These are phyloP conservation scores for Apamea monoglypha DNA, from an alignment of 2,888 invertebrate genomes.

Conservation along the genomic window DNA sequence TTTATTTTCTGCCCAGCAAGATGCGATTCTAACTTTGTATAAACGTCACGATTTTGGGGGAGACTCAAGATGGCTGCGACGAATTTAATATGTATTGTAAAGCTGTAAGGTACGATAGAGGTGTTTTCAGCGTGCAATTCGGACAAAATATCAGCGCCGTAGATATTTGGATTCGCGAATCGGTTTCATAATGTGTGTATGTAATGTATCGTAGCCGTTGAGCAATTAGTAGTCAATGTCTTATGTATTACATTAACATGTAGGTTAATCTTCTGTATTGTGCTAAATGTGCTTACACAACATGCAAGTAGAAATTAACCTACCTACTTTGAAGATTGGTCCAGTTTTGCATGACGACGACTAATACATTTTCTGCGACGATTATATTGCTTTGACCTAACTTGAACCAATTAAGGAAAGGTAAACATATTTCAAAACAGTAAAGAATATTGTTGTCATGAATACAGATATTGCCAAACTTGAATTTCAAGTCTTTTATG, in stretches of 20 bases:
- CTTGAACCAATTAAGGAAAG: conserved; percentile 12
- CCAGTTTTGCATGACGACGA: conserved; percentile 2
- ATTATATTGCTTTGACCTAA: conserved; percentile 7
- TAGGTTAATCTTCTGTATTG: conserved; percentile 50
- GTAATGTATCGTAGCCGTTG: conserved; percentile 24
- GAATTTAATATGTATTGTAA: conserved; percentile 41
- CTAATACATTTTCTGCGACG: background rate
- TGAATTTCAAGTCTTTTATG: conserved; percentile 36
- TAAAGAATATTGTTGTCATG: background rate
- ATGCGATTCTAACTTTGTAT: conserved; percentile 72
- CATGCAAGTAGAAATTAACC: conserved; percentile 15
- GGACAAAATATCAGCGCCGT: background rate
- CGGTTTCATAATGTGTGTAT: conserved; percentile 28
- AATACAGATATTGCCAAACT: conserved; percentile 13
- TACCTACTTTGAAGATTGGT: conserved; percentile 25
- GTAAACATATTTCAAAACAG: conserved; percentile 14
- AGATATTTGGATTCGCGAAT: conserved; percentile 6
- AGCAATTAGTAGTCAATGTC: conserved; percentile 30
- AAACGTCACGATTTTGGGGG: conserved; percentile 60
- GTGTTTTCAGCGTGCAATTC: conserved; percentile 14
- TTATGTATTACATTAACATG: conserved; percentile 43
- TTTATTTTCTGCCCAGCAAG: conserved; percentile 78
- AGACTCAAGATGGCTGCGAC: conserved; percentile 46
- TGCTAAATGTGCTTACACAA: conserved; percentile 41
- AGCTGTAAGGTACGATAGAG: conserved; percentile 5